These are phyloP conservation scores for Gadopsis bispinosus DNA, from an alignment of 2,797 vertebrate genomes.

Conservation along the genomic window DNA sequence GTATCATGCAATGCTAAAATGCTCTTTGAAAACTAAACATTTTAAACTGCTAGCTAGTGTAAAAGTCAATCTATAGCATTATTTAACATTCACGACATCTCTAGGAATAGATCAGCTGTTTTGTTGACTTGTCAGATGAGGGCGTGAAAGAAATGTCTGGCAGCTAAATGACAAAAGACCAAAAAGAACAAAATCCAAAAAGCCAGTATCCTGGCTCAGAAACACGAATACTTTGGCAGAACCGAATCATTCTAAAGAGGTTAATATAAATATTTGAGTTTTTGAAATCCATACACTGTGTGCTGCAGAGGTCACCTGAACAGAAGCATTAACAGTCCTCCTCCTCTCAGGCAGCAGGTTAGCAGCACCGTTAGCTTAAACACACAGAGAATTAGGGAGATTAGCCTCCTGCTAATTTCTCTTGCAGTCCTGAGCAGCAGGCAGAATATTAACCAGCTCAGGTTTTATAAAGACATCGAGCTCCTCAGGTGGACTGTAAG, in stretches of 20 bases:
- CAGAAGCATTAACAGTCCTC: not conserved
- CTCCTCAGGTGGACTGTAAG: conserved; percentile 52
- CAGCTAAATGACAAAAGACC: not conserved
- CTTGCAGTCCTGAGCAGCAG: conserved; percentile 21
- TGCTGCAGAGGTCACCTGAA: conserved; percentile 24
- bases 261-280: not conserved
- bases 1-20: too few relatives aligned
- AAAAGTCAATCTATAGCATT: not conserved
- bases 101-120: too few relatives aligned
- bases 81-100: not conserved
- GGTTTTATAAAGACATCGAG: conserved; percentile 9
- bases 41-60: not conserved
- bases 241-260: not conserved
- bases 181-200: too few relatives aligned
- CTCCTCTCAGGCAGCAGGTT: conserved; percentile 37
- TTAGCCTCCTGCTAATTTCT: conserved; percentile 62
- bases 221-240: not conserved
- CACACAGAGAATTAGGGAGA: conserved; percentile 50
- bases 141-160: not conserved
- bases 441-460: conserved; percentile 55
- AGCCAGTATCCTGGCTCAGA: too few relatives aligned
- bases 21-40: too few relatives aligned
- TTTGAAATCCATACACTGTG: not conserved
- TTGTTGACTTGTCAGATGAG: not conserved
- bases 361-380: conserved; percentile 38